A percentile compares a stretch with the other conserved stretches of the same genome.
Conservation (phyloP, 1,140 invertebrate genomes). For the Drosophila nigromelanica region DNA sequence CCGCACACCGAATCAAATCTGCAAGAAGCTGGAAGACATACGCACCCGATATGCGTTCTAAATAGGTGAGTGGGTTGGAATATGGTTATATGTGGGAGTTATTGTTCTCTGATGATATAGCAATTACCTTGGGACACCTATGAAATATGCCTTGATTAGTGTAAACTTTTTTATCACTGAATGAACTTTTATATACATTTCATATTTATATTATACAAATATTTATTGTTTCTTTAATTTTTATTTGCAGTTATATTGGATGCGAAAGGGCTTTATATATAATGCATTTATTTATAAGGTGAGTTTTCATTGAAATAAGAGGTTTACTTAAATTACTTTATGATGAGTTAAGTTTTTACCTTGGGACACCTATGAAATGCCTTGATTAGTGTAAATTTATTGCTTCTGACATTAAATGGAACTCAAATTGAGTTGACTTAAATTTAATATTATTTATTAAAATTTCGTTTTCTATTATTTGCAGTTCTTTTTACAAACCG, state of each 20-base stretch:
- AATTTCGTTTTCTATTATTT: neutral
- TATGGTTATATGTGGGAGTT: neutral
- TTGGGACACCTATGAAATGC: slow-evolving; percentile 83
- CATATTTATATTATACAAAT: neutral
- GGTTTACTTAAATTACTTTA: neutral
- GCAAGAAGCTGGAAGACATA: slow-evolving; percentile 97
- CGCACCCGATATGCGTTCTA: slow-evolving; percentile 97
- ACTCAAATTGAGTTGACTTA: neutral
- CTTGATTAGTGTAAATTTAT: slow-evolving; percentile 75
- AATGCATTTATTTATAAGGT: slow-evolving; percentile 22
- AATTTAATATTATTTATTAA: neutral
- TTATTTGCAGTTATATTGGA: slow-evolving; percentile 24
- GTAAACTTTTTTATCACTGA: slow-evolving; percentile 49
- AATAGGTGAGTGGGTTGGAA: slow-evolving; percentile 65
- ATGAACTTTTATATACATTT: neutral
- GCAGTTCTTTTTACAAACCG: slow-evolving; percentile 8
- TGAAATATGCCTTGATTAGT: slow-evolving; percentile 62
- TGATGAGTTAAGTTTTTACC: slow-evolving; percentile 68
- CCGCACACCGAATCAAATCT: slow-evolving; percentile 97
- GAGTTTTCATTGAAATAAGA: neutral
- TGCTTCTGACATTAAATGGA: slow-evolving; percentile 32
- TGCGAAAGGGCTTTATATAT: neutral
- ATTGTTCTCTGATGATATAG: slow-evolving; percentile 62
- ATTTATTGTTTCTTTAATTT: neutral
- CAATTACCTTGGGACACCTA: slow-evolving; percentile 72